A percentile compares a stretch with the other conserved stretches of the same genome.
Conservation (phyloP, 2,113 vertebrate genomes). For the Rattus rattus region DNA sequence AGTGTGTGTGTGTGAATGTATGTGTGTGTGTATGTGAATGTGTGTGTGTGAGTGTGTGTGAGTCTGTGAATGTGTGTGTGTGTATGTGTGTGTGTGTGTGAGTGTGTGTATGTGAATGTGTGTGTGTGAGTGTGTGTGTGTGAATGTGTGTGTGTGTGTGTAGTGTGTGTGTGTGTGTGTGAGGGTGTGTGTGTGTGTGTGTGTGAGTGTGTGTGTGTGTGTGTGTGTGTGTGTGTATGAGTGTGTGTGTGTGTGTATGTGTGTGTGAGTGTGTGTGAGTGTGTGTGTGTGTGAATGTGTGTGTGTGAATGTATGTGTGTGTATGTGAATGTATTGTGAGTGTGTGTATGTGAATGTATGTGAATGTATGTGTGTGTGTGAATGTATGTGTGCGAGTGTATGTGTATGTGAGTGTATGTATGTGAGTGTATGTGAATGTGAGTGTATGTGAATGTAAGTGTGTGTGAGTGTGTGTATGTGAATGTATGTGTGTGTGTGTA, state of each 20-base stretch:
- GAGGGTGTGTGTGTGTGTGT: accelerated
- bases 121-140: not conserved
- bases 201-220: not conserved
- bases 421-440: too few relatives aligned
- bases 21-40: not conserved
- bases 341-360: not conserved
- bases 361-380: too few relatives aligned
- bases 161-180: not conserved
- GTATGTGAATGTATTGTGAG: not conserved
- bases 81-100: not conserved
- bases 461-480: too few relatives aligned
- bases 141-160: not conserved
- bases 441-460: too few relatives aligned
- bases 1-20: not conserved
- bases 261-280: too few relatives aligned
- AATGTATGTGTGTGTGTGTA: too few relatives aligned
- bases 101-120: not conserved
- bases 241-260: too few relatives aligned
- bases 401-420: too few relatives aligned
- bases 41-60: not conserved
- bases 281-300: too few relatives aligned
- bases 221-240: too few relatives aligned
- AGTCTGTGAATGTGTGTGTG: not conserved
- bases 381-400: too few relatives aligned
- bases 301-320: not conserved